Evolutionary conservation across 2,113 vertebrate genomes (phyloP).

Genomic region (Coryphaenoides rupestris): DNA sequence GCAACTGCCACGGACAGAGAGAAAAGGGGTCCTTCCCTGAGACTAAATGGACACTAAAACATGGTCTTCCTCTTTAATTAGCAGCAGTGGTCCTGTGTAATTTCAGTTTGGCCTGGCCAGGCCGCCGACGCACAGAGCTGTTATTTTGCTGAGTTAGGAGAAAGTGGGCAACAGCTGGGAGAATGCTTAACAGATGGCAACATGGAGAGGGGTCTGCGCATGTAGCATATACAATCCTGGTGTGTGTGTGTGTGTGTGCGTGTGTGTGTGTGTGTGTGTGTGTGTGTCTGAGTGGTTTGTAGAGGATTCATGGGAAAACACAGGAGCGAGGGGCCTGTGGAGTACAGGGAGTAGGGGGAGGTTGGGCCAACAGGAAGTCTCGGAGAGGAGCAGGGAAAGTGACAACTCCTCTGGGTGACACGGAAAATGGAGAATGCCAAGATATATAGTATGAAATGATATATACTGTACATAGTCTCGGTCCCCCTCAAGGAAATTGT

Average conservation of each 20-base stretch:
- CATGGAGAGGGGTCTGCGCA: constrained; percentile 21
- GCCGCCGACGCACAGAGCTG: constrained; percentile 37
- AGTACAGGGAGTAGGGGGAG: constrained; percentile 60
- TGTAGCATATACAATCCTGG: constrained; percentile 51
- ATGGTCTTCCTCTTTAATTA: constrained; percentile 58
- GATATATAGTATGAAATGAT: no score
- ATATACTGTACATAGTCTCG: no score
- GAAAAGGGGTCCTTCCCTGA: constrained; percentile 33
- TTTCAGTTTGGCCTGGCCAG: constrained; percentile 45
- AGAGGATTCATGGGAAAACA: constrained; percentile 43
- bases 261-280: constrained; percentile 30
- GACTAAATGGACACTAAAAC: constrained; percentile 25
- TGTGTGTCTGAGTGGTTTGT: constrained; percentile 29
- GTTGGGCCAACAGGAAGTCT: constrained; percentile 49
- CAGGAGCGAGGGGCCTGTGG: constrained; percentile 49
- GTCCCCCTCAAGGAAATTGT: no score
- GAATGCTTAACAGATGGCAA: constrained; percentile 65
- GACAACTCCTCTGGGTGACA: constrained; percentile 42
- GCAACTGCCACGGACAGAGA: constrained; percentile 5
- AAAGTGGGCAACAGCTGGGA: constrained; percentile 67
- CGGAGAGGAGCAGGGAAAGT: constrained; percentile 45
- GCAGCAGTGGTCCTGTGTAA: constrained; percentile 34
- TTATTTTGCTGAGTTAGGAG: constrained; percentile 50
- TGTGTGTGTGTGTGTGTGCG: no score
- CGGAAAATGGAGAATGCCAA: constrained; percentile 21